Evolutionary conservation across 2,888 invertebrate species (phyloP).

Genomic region (Saturnia japonica): DNA sequence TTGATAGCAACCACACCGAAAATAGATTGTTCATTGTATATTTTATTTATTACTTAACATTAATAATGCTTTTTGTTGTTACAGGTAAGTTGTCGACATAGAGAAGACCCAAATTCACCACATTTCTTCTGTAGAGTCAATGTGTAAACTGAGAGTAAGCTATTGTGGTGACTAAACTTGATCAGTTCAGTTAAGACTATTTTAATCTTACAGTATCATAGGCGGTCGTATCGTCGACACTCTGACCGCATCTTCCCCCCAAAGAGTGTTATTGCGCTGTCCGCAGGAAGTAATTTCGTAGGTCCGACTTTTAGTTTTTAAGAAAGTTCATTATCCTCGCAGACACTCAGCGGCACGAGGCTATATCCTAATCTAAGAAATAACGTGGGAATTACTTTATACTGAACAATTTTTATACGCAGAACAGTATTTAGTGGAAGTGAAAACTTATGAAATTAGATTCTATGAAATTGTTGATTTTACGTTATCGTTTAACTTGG

Average conservation of each 20-base stretch:
- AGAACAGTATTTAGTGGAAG: background rate
- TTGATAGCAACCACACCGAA: no score
- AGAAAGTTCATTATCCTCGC: slow-evolving; percentile 76
- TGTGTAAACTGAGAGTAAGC: background rate
- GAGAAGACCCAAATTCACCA: background rate
- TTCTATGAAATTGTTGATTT: no score
- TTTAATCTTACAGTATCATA: background rate
- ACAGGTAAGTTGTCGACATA: slow-evolving; percentile 1
- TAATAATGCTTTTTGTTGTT: slow-evolving; percentile 3
- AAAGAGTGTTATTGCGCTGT: slow-evolving; percentile 80
- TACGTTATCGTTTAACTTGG: no score
- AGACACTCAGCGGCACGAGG: slow-evolving; percentile 58
- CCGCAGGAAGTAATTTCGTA: slow-evolving; percentile 80
- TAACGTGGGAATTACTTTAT: slow-evolving; percentile 17
- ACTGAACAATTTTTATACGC: background rate
- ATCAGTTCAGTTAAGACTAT: background rate
- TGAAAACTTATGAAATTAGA: background rate
- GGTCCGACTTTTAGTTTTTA: slow-evolving; percentile 81
- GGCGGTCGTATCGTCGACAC: slow-evolving; percentile 35
- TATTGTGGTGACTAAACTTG: background rate
- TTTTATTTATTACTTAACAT: background rate
- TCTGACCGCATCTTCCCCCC: slow-evolving; percentile 52
- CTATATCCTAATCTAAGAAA: slow-evolving; percentile 19
- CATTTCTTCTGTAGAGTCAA: background rate
- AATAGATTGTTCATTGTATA: no score